These are phyloP conservation scores for Procambarus virginalis DNA, from an alignment of 1,140 invertebrate genomes.

Conservation along the genomic window DNA sequence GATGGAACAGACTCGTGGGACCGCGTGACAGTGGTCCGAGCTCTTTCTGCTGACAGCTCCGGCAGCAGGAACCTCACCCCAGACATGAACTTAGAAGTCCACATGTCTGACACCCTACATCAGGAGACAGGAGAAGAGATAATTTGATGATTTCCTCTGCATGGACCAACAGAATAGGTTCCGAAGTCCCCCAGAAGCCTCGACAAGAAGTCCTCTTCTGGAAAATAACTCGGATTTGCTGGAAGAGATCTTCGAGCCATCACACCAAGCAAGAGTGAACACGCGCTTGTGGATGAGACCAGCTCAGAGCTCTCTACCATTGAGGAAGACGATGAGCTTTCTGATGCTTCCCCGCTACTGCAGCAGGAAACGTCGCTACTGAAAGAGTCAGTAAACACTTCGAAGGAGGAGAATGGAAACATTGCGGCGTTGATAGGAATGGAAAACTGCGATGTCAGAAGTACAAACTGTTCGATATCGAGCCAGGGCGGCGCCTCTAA, in stretches of 20 bases:
- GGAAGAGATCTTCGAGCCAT: slow-evolving; percentile 23
- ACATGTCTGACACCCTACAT: background rate
- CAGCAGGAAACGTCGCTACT: background rate
- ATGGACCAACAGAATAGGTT: background rate
- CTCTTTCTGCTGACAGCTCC: background rate
- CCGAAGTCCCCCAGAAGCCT: background rate
- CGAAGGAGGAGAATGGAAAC: background rate
- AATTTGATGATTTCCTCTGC: background rate
- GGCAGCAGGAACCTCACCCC: background rate
- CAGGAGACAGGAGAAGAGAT: background rate
- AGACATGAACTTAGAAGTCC: background rate
- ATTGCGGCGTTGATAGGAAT: too few species aligned
- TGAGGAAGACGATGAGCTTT: slow-evolving; percentile 32
- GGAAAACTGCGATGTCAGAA: too few species aligned
- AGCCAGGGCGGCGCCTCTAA: too few species aligned
- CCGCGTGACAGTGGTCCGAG: slow-evolving; percentile 26
- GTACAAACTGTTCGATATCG: too few species aligned
- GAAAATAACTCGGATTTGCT: background rate
- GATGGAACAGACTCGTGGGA: slow-evolving; percentile 46
- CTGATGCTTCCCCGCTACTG: background rate
- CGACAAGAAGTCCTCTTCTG: background rate
- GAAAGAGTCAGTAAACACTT: background rate
- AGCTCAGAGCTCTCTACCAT: slow-evolving; percentile 40
- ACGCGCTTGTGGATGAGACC: slow-evolving; percentile 15
- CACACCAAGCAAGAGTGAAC: background rate